Evolutionary conservation across 2,797 vertebrate species (phyloP), one percentile per base, ranked within the genome.

Genomic region (Atherinosoma microstoma): DNA sequence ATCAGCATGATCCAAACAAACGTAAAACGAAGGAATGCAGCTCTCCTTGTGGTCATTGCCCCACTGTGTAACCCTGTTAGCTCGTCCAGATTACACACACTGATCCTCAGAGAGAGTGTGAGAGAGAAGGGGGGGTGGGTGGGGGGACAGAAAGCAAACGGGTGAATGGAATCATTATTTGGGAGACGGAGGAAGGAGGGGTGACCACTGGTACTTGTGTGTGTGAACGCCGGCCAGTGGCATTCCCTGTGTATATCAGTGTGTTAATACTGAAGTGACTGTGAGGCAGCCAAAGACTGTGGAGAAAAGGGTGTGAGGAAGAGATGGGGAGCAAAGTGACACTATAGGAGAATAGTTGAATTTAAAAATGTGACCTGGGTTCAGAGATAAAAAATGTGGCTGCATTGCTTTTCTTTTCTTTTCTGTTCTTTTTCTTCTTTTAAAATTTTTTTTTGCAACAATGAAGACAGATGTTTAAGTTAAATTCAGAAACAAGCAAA

Each of bases 381-480:
- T 93, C 89, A 91, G 87, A 90, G 78, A 90, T 91, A 49, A 78
- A 32, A 32, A 83, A 64, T 89, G 87, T 93, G 94, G 91, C 92
- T 94, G 91, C 90, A 83, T 93, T 91, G 82, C 82, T 91, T 86
- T 88, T 75, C 58, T 87, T 81, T 83, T 30, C n/a, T 51, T 53
- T 56, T 42, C 76, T 72, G n/a, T n/a, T 80, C 67, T 53, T 80
- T 65, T 62, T 22, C 9, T 45, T 20, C 65, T 79, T 61, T 81
- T 63, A 7, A 7, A 2, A 2, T 62, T 78, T 70, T 63, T 78
- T 93, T 88, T 90, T 88, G 87, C 90, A 92, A 92, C 89, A 92
- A 84, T 93, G 92, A 93, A 94, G 95, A 94, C 95, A 90, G 91
- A 91, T 94, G 94, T 96, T 96, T 95, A 95, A 96, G 93, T 94